Evolutionary conservation across 2,888 invertebrate species (phyloP).

Genomic region (Agrochola lota): DNA sequence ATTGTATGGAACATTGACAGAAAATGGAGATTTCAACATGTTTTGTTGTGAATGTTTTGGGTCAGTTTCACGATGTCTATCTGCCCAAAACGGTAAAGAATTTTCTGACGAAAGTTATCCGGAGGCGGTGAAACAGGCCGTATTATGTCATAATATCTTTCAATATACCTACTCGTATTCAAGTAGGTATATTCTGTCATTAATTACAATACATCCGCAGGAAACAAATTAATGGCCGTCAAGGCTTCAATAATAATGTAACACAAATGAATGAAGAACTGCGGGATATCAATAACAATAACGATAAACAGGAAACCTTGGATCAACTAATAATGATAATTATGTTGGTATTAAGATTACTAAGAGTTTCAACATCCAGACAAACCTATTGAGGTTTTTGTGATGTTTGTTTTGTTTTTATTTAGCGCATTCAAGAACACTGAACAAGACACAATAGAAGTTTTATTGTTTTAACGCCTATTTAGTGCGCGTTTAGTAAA

Average conservation of each 20-base stretch:
- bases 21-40: no score
- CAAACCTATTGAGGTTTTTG: no score
- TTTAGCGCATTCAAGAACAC: no score
- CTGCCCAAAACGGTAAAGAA: background rate
- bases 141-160: background rate
- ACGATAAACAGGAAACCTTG: slow-evolving; percentile 30
- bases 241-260: slow-evolving; percentile 16
- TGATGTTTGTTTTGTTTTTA: no score
- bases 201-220: slow-evolving; percentile 33
- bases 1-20: no score
- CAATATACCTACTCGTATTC: background rate
- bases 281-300: slow-evolving; percentile 37
- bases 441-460: no score
- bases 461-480: no score
- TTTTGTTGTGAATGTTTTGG: no score
- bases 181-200: slow-evolving; percentile 1
- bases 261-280: slow-evolving; percentile 28
- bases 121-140: background rate
- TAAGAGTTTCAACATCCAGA: no score
- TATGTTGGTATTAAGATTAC: no score
- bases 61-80: background rate
- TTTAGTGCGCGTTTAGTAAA: no score
- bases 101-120: no score
- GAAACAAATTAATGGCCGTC: slow-evolving; percentile 35
- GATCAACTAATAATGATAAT: background rate